Conservation (phyloP, 2,113 vertebrate species). For the Tetraodon nigroviridis region DNA sequence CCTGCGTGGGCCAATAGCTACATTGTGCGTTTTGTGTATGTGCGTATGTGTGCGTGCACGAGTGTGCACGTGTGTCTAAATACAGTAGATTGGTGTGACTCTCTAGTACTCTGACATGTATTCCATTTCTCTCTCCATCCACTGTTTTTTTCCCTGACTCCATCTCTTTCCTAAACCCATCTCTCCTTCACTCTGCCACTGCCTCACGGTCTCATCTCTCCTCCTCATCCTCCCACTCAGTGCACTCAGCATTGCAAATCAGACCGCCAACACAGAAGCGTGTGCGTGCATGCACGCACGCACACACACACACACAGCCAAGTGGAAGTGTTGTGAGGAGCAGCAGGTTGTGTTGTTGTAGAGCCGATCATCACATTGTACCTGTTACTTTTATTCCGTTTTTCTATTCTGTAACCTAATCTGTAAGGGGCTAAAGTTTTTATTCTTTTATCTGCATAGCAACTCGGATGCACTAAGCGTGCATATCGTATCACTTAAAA, state of each 20-base stretch:
- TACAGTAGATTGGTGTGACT: constrained; percentile 49
- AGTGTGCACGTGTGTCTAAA: constrained; percentile 23
- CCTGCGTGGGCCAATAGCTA: constrained; percentile 53
- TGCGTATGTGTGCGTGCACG: not conserved
- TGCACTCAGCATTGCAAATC: constrained; percentile 70
- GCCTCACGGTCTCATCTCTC: constrained; percentile 61
- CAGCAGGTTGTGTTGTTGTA: constrained; percentile 46
- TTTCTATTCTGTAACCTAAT: not conserved
- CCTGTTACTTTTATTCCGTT: constrained; percentile 30
- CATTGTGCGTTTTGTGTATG: not conserved
- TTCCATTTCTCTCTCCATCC: constrained; percentile 47
- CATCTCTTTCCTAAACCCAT: constrained; percentile 37
- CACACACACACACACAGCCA: constrained; percentile 17
- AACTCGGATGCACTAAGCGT: no score
- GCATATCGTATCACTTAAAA: no score
- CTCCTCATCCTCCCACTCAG: constrained; percentile 66
- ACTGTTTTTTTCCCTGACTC: constrained; percentile 28
- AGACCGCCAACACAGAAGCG: constrained; percentile 54
- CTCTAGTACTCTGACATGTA: constrained; percentile 45
- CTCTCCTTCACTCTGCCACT: constrained; percentile 44
- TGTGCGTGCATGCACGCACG: not conserved
- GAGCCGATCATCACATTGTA: constrained; percentile 27
- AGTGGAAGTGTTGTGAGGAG: constrained; percentile 35
- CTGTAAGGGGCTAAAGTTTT: no score
- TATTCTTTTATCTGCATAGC: no score